Base-by-base conservation (phyloP, 2,888 invertebrate species). In the Drosophila vallismaia region DNA sequence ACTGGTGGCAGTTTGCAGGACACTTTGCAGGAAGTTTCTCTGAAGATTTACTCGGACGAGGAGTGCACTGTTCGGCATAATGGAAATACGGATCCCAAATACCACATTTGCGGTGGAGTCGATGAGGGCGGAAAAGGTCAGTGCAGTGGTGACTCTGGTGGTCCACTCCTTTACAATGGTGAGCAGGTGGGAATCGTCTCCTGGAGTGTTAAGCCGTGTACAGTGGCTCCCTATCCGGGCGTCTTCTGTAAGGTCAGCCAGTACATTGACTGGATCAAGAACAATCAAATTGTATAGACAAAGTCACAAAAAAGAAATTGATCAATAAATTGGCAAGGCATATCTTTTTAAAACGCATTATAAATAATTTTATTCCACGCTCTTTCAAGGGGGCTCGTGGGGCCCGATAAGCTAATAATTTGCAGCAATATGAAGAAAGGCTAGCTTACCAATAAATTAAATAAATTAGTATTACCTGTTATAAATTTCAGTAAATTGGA, bases 191-290 rank as follows among this genome's bases (percentile, higher is more conserved):
- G 92, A 29, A 89, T 92, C 38, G 92, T 92, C 1, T 92, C 92
- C 0, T 92, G 92, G 92, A 92, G 92, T 58, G 51, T 83, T 0
- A 92, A 92, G 67, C 92, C 92, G 2, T 92, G 92, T 69, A 80
- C 91, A 0, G 60, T 86, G 12, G 77, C 87, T 3, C 91, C 91
- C 4, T 91, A 90, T 75, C 92, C 92, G 0, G 92, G 92, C 6
- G 92, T 92, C 10, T 92, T 90, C 69, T 89, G 92, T 3, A 91
- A 91, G 71, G 92, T 92, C 0, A 81, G 92, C 3, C 87, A 83
- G 48, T 91, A 90, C 49, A 40, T 90, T 4, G 78, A 82, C 12
- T 91, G 91, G 91, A 90, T 91, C 59, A 48, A 70, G 3, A 29
- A 48, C 14, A 74, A 74, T n/a, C 83, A 83, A 53, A 63, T 79